These are phyloP conservation scores for Gonatopus flavifemur DNA, from an alignment of 1,140 invertebrate genomes.

Conservation along the genomic window DNA sequence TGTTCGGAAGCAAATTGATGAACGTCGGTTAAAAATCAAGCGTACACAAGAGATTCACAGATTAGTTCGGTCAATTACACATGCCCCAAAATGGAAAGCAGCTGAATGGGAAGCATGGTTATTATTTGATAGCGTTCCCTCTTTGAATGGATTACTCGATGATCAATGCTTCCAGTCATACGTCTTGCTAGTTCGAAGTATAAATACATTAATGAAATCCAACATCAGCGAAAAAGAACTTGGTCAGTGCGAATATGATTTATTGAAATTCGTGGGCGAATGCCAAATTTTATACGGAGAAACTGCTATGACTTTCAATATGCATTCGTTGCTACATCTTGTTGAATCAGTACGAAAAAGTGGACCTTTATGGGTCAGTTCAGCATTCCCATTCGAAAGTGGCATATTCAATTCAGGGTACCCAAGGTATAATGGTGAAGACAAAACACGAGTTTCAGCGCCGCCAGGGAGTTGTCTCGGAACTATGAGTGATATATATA, in stretches of 20 bases:
- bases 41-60: too few relatives aligned
- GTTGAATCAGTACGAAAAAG: neutral
- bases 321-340: neutral
- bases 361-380: constrained; percentile 1
- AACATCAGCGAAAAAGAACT: neutral
- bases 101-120: too few relatives aligned
- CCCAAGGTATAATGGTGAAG: too few relatives aligned
- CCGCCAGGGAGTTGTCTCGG: too few relatives aligned
- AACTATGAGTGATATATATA: too few relatives aligned
- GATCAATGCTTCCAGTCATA: neutral
- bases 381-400: neutral
- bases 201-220: neutral
- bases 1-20: too few relatives aligned
- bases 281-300: constrained; percentile 1
- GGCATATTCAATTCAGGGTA: too few relatives aligned
- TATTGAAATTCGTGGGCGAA: neutral
- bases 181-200: neutral
- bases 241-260: neutral
- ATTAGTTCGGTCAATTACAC: too few relatives aligned
- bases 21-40: too few relatives aligned
- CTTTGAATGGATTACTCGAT: neutral
- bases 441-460: too few relatives aligned
- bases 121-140: neutral
- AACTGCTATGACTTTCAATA: neutral
- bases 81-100: neutral